Conservation (phyloP, 2,797 vertebrate genomes). For the Sebastiscus albofasciatus region DNA sequence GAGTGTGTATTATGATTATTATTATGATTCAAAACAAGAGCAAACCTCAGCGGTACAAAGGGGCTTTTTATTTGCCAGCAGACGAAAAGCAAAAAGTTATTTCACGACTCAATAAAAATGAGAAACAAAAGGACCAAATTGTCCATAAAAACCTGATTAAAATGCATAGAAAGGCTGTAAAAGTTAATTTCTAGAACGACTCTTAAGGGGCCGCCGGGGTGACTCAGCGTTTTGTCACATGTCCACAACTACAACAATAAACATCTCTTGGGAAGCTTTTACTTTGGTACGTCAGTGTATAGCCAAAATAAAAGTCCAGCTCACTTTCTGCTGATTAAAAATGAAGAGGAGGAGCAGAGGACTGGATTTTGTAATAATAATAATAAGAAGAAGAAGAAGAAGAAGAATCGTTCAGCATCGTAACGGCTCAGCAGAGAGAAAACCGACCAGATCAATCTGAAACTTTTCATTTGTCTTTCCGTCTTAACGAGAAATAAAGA, state of each 20-base stretch:
- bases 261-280: neutral
- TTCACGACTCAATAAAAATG: neutral
- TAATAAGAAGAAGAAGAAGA: neutral
- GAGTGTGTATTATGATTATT: neutral
- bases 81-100: neutral
- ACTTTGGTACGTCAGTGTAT: neutral
- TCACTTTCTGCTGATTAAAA: neutral
- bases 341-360: neutral
- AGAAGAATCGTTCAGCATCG: neutral
- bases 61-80: neutral
- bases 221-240: neutral
- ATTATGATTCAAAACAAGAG: neutral
- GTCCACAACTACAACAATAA: neutral
- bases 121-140: neutral
- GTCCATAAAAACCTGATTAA: conserved; percentile 23
- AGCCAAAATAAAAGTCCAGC: neutral
- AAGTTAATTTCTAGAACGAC: neutral
- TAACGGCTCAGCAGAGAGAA: too few species aligned
- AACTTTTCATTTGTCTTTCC: too few species aligned
- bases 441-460: too few species aligned
- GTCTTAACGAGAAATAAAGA: too few species aligned
- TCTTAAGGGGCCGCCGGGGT: too few species aligned
- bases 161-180: neutral
- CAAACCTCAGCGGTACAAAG: neutral
- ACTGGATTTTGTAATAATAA: neutral